Conservation (phyloP, 1,140 invertebrate genomes). For the Papilio glaucus region DNA sequence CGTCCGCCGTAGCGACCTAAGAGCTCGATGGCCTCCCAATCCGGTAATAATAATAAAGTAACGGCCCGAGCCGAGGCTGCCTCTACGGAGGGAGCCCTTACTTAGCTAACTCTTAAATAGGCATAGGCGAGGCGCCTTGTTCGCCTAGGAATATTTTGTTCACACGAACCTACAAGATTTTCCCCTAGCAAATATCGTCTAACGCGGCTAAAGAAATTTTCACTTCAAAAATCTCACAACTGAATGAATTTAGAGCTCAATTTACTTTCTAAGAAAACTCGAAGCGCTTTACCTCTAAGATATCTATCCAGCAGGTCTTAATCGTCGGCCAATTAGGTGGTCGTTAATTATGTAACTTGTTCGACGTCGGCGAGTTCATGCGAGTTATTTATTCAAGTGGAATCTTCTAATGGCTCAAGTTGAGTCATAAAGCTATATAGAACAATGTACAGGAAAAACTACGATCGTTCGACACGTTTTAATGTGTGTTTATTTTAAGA, state of each 20-base stretch:
- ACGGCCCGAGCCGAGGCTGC: too few relatives aligned
- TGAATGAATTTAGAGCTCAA: neutral
- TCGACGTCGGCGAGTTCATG: constrained; percentile 17
- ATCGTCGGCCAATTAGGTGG: constrained; percentile 20
- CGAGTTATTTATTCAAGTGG: constrained; percentile 30
- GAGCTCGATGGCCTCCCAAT: too few relatives aligned
- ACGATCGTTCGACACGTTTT: neutral
- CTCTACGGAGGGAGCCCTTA: too few relatives aligned
- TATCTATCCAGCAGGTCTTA: constrained; percentile 10
- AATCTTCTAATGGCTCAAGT: constrained; percentile 38
- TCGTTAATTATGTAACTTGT: constrained; percentile 24
- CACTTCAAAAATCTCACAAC: constrained; percentile 37
- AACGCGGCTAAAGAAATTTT: too few relatives aligned
- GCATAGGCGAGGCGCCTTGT: too few relatives aligned
- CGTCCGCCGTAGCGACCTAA: too few relatives aligned
- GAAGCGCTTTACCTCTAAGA: constrained; percentile 2
- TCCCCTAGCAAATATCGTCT: too few relatives aligned
- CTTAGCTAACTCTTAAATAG: too few relatives aligned
- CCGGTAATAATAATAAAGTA: too few relatives aligned
- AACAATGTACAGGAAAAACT: neutral
- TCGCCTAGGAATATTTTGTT: too few relatives aligned
- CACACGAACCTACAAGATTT: too few relatives aligned
- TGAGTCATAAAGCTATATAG: constrained; percentile 37
- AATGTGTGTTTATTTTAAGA: neutral
- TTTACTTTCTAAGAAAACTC: neutral